Percentiles rank a stretch among this genome's conserved stretches.
These are phyloP conservation scores for Syngnathoides biaculeatus DNA, from an alignment of 2,113 vertebrate genomes.

Conservation along the genomic window DNA sequence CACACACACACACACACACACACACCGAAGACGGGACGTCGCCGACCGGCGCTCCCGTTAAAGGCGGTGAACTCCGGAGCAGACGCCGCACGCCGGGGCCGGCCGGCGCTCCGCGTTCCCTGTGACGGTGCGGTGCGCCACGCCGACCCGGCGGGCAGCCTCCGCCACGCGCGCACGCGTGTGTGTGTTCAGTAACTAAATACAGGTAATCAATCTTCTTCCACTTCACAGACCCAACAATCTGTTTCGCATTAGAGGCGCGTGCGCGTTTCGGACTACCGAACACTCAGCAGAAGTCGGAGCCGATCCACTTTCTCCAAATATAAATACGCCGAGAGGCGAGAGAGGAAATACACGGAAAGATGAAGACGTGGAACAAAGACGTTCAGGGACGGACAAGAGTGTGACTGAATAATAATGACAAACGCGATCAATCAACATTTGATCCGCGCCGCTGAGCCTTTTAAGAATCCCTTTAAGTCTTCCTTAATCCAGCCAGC, in stretches of 20 bases:
- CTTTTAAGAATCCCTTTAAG: background rate
- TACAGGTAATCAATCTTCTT: constrained; percentile 77
- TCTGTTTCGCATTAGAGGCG: constrained; percentile 72
- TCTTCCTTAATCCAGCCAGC: background rate
- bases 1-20: no score
- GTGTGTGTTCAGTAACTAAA: constrained; percentile 73
- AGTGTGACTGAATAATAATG: constrained; percentile 8
- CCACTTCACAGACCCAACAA: constrained; percentile 63
- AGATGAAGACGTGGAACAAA: constrained; percentile 31
- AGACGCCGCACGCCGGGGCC: constrained; percentile 12
- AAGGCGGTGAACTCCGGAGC: constrained; percentile 37
- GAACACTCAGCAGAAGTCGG: constrained; percentile 44
- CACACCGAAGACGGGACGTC: constrained; percentile 26
- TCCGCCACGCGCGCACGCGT: constrained; percentile 43
- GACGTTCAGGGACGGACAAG: constrained; percentile 2
- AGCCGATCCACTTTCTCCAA: constrained; percentile 19
- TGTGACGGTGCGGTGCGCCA: constrained; percentile 56
- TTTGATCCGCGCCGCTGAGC: background rate
- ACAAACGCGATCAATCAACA: constrained; percentile 4
- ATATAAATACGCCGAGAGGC: background rate
- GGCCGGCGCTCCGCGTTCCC: constrained; percentile 21
- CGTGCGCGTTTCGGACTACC: constrained; percentile 30
- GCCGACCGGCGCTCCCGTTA: constrained; percentile 28
- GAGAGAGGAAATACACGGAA: constrained; percentile 18
- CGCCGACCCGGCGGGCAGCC: constrained; percentile 35